A percentile compares a stretch with the other conserved stretches of the same genome.
Evolutionary conservation across 2,113 vertebrate species (phyloP).

Genomic region (Polyodon spathula): DNA sequence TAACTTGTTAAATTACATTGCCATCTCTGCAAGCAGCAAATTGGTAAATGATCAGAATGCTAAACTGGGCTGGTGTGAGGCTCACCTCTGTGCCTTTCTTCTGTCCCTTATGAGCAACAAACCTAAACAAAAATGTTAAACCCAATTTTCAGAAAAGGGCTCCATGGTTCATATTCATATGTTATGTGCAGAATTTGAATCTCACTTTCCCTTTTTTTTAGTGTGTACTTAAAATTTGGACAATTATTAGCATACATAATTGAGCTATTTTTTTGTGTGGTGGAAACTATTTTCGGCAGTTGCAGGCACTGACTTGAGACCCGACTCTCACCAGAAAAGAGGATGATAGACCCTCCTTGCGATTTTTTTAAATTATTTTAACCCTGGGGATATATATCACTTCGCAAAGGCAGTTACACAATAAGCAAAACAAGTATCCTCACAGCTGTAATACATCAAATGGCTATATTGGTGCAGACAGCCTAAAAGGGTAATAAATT

Average conservation of each 20-base stretch:
- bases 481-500: conserved; percentile 4
- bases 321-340: too few relatives aligned
- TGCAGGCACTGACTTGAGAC: too few relatives aligned
- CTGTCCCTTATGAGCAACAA: not conserved
- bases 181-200: too few relatives aligned
- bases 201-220: too few relatives aligned
- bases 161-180: too few relatives aligned
- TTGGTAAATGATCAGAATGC: not conserved
- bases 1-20: conserved; percentile 6
- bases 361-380: too few relatives aligned
- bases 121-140: conserved; percentile 1
- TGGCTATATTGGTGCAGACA: not conserved
- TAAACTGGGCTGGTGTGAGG: not conserved
- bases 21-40: not conserved
- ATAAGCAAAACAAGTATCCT: not conserved
- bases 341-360: too few relatives aligned
- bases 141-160: not conserved
- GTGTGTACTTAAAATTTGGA: too few relatives aligned
- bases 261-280: too few relatives aligned
- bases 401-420: not conserved
- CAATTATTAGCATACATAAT: too few relatives aligned
- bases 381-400: not conserved
- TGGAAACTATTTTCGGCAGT: too few relatives aligned
- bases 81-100: not conserved
- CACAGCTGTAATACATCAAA: conserved; percentile 3